Evolutionary conservation across 2,797 vertebrate genomes (phyloP).

Genomic region (Arrhamphus sclerolepis): DNA sequence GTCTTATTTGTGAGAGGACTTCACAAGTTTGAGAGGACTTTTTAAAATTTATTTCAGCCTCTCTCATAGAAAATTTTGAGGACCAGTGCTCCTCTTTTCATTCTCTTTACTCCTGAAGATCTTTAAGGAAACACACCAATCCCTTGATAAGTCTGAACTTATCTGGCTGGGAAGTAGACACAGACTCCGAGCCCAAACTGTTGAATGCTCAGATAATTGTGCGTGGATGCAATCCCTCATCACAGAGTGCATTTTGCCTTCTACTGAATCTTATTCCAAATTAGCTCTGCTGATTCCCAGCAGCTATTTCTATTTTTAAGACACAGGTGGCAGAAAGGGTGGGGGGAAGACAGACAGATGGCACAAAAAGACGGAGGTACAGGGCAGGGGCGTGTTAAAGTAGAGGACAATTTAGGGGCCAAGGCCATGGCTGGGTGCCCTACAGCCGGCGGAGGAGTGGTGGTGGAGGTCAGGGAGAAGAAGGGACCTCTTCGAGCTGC

Average conservation of each 20-base stretch:
- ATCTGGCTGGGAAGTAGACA: neutral
- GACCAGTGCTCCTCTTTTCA: neutral
- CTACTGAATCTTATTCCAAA: neutral
- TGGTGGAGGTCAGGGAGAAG: conserved; percentile 96
- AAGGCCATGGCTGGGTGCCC: conserved; percentile 57
- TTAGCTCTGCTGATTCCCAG: neutral
- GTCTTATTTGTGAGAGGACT: conserved; percentile 2
- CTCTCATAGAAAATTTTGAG: neutral
- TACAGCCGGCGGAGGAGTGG: conserved; percentile 84
- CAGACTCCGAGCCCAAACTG: conserved; percentile 3
- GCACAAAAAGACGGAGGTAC: conserved; percentile 64
- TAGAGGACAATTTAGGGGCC: conserved; percentile 52
- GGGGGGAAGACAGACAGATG: conserved; percentile 40
- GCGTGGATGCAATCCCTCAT: neutral
- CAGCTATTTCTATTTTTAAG: neutral
- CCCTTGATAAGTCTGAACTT: neutral
- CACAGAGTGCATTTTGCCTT: neutral
- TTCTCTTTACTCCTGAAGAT: neutral
- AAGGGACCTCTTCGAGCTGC: conserved; percentile 93
- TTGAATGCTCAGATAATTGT: conserved; percentile 12
- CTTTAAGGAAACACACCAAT: conserved; percentile 2
- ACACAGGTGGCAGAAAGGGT: conserved; percentile 7
- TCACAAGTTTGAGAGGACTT: conserved; percentile 9
- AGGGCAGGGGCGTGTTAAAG: conserved; percentile 48
- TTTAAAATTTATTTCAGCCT: neutral